Evolutionary conservation across 2,113 vertebrate genomes (phyloP), one percentile per base, ranked within the genome.

Genomic region (Atlantisia rogersi): DNA sequence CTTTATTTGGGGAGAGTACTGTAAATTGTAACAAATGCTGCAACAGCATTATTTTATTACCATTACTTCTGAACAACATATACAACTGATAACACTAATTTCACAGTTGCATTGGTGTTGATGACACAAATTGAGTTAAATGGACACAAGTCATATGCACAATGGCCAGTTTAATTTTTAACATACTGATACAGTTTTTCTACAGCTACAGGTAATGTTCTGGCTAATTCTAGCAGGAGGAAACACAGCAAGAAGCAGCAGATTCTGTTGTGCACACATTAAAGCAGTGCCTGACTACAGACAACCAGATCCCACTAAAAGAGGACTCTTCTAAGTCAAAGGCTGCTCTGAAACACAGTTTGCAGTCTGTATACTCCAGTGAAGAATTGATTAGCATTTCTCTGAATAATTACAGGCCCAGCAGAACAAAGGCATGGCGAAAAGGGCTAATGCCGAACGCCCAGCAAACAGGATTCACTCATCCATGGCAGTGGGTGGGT

Each of bases 391-490:
- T 22, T 21, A 26, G 16, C 44, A 18, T 24, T 42, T 67, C 60
- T 60, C 60, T 18, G 44, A 35, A 12, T 32, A 52, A n/a, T 17
- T 26, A 16, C 42, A 65, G 35, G 9, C 37, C 21, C 11, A 28
- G 68, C 29, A 42, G 59, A 59, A 50, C 1, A 11, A 68, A 37
- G 52, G 35, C 15, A 28, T 3, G 25, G 53, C 32, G 53, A n/a
- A 35, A 44, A 32, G 78, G 44, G 37, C 20, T 15, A 18, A 52
- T 10, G 10, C 35, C 18, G n/a, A 55, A 12, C 1, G 19, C n/a
- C 42, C 9, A 3, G 65, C n/a, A 44, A 22, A 32, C 19, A 0
- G 0, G 5, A 35, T 5, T 22, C 42, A 2, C 25, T 40, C 59
- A 12, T 19, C 58, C 10, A 10, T 6, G 20, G 14, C 0, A 48